Evolutionary conservation across 2,113 vertebrate genomes (phyloP), one percentile per base, ranked within the genome.

Genomic region (Microtus ochrogaster): DNA sequence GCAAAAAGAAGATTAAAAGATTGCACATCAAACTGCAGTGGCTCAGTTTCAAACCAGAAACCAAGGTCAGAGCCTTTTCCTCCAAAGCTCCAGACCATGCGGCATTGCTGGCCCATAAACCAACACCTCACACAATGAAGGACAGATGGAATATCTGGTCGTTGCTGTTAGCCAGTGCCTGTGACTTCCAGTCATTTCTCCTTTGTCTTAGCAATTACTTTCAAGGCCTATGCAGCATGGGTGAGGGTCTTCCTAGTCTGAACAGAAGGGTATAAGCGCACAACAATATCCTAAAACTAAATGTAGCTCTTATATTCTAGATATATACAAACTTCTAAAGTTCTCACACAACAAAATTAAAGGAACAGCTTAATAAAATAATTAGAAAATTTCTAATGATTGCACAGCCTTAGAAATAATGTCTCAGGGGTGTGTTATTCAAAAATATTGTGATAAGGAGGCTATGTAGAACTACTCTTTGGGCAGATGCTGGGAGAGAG

Each of bases 11-110:
- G 33, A 77, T 95, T 68, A 92, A 97, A 68, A 90, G 47, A 88
- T 47, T 92, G 93, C 73, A 68, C 22, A 63, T 93, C 84, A 93
- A 96, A 82, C 92, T 92, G 61, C 47, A 97, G 36, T 24, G 47
- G 13, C 77, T 95, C 88, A 49, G 0, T 96, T 78, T 55, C 79
- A 94, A 74, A 93, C 87, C 68, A 94, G 73, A 95, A 94, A 68
- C 2, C 39, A 19, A 1, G 66, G 70, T 90, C 77, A 82, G 2
- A 84, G 49, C 11, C 36, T 61, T 93, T 89, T 77, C 39, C 65
- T 58, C 94, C n/a, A 68, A 77, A 68, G 21, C 19, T 26, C 63
- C 63, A 76, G 19, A 73, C 17, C 33, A 52, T 1, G 5, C 5
- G 68, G 10, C 2, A n/a, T 89, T 4, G 33, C 76, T 36, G 33